phyloP scores from a whole-genome alignment of 2,797 vertebrate genomes.

The Oreonectes daqikongensis region DNA sequence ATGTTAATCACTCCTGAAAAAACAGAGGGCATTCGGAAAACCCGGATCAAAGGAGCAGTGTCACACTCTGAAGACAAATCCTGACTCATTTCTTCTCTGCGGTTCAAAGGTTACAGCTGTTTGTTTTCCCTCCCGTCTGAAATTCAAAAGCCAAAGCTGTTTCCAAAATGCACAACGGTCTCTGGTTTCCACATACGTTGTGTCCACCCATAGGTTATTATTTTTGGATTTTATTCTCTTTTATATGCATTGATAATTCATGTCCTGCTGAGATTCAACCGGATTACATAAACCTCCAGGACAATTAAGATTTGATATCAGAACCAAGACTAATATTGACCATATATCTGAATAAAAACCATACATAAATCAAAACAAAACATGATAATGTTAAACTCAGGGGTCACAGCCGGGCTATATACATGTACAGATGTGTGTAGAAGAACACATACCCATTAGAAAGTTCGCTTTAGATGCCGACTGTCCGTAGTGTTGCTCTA shows the following conservation, averaged over 20 bases:
- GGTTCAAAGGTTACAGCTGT: constrained; percentile 1
- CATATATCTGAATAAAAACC: constrained; percentile 5
- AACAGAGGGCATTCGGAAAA: constrained; percentile 31
- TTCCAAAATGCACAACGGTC: constrained; percentile 11
- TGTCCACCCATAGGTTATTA: background rate
- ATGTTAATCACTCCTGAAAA: constrained; percentile 87
- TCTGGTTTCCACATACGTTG: background rate
- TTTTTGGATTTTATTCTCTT: constrained; percentile 23
- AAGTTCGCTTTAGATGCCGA: constrained; percentile 91
- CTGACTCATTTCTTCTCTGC: background rate
- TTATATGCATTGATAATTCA: background rate
- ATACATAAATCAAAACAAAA: background rate
- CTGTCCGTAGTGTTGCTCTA: constrained; percentile 93
- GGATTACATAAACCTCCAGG: constrained; percentile 4
- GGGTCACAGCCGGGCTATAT: background rate
- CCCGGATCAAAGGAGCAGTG: constrained; percentile 18
- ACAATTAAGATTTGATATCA: constrained; percentile 15
- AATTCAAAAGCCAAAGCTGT: constrained; percentile 10
- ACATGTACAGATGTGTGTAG: background rate
- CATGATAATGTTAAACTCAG: background rate
- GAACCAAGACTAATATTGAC: constrained; percentile 25
- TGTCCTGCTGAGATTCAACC: constrained; percentile 39
- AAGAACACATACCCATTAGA: constrained; percentile 82
- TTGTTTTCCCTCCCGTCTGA: constrained; percentile 14
- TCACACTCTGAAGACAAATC: constrained; percentile 16